Evolutionary conservation across 2,113 vertebrate species (phyloP).

Genomic region (Emberiza fucata): DNA sequence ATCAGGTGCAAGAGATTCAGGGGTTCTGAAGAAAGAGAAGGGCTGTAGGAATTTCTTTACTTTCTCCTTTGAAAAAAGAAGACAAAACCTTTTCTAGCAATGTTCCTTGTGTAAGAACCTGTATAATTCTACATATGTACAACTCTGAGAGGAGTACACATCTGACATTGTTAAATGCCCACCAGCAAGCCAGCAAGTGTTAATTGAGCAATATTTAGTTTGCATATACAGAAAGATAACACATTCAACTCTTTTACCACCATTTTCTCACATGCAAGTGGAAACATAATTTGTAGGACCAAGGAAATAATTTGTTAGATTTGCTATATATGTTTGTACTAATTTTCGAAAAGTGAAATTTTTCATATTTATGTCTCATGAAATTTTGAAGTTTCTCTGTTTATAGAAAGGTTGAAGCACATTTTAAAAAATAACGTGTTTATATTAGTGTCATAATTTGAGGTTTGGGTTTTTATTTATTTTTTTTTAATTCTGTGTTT

Average conservation of each 20-base stretch:
- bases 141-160: not conserved
- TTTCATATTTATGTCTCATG: not conserved
- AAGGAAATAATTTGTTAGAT: not conserved
- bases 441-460: not conserved
- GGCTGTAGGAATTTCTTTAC: not conserved
- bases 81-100: not conserved
- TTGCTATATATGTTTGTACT: not conserved
- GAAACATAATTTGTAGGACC: not conserved
- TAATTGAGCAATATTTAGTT: not conserved
- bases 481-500: not conserved
- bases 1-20: not conserved
- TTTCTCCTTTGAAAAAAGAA: not conserved
- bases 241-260: not conserved
- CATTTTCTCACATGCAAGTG: not conserved
- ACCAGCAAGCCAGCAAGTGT: not conserved
- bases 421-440: not conserved
- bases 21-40: not conserved
- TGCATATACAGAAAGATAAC: not conserved
- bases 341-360: not conserved
- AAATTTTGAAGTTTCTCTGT: not conserved
- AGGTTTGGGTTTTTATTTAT: not conserved
- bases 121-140: not conserved
- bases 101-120: not conserved
- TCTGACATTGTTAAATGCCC: not conserved
- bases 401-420: not conserved